Evolutionary conservation across 2,888 invertebrate genomes (phyloP).

Genomic region (Apamea sordens): DNA sequence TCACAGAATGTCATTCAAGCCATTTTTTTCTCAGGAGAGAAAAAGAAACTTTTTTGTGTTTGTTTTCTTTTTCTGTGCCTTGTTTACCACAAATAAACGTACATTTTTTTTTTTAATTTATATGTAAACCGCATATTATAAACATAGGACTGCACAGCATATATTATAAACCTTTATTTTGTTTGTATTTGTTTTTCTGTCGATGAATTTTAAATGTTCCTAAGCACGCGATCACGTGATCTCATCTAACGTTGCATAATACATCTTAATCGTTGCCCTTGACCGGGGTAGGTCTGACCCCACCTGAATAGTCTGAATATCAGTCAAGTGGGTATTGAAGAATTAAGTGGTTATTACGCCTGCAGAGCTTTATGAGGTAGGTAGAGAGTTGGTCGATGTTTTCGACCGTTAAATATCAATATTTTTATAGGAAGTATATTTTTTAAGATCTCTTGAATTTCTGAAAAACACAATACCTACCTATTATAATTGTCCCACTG

Average conservation of each 20-base stretch:
- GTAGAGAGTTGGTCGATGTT: not conserved
- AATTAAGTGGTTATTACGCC: not conserved
- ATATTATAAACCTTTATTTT: not conserved
- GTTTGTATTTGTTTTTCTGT: slow-evolving; percentile 27
- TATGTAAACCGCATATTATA: too few species aligned
- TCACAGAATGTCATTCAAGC: too few species aligned
- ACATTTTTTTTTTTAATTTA: too few species aligned
- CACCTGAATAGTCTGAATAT: slow-evolving; percentile 3
- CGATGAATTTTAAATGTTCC: slow-evolving; percentile 25
- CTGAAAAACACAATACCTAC: not conserved
- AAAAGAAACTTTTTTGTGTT: too few species aligned
- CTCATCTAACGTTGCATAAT: slow-evolving; percentile 47
- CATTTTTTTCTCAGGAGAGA: too few species aligned
- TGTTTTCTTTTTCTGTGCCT: too few species aligned
- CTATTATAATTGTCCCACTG: not conserved
- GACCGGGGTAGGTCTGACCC: slow-evolving; percentile 41
- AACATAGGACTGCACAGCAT: not conserved
- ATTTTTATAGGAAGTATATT: too few species aligned
- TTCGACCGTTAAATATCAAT: not conserved
- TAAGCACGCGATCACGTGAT: slow-evolving; percentile 60
- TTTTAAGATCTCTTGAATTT: not conserved
- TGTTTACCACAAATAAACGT: too few species aligned
- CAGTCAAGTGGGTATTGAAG: not conserved
- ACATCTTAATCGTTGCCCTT: slow-evolving; percentile 55
- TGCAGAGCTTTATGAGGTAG: too few species aligned